Evolutionary conservation across 2,888 invertebrate genomes (phyloP).

Genomic region (Drosophila incognita): DNA sequence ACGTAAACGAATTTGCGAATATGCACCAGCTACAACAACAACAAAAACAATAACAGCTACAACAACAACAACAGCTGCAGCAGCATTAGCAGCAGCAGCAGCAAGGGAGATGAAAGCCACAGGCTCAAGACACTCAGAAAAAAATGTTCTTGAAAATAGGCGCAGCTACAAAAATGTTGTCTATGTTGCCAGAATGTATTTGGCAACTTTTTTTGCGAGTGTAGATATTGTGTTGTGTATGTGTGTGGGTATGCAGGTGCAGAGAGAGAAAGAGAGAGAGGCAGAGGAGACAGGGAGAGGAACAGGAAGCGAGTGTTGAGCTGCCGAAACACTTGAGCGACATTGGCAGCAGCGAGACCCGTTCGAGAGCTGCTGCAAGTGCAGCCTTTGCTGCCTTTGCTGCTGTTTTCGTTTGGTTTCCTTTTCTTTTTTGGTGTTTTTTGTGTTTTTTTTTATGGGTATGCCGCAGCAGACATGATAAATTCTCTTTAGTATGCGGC

Average conservation of each 20-base stretch:
- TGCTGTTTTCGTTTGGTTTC: constrained; percentile 1
- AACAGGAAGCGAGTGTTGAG: constrained; percentile 8
- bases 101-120: constrained; percentile 36
- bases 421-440: constrained; percentile 19
- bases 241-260: background rate
- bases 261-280: background rate
- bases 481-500: constrained; percentile 82
- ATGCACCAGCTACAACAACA: constrained; percentile 49
- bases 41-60: constrained; percentile 46
- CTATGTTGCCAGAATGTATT: too few species aligned
- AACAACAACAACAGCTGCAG: constrained; percentile 20
- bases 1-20: constrained; percentile 76
- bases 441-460: constrained; percentile 44
- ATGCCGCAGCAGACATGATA: constrained; percentile 78
- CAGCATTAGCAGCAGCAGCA: constrained; percentile 46
- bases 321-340: constrained; percentile 71
- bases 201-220: background rate
- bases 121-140: constrained; percentile 11
- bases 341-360: constrained; percentile 54
- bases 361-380: constrained; percentile 19
- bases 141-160: too few species aligned
- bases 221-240: constrained; percentile 19
- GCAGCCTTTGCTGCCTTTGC: constrained; percentile 1
- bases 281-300: background rate
- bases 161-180: too few species aligned